Conservation (phyloP, 2,888 invertebrate genomes). For the Cremastobaeus sp. region DNA sequence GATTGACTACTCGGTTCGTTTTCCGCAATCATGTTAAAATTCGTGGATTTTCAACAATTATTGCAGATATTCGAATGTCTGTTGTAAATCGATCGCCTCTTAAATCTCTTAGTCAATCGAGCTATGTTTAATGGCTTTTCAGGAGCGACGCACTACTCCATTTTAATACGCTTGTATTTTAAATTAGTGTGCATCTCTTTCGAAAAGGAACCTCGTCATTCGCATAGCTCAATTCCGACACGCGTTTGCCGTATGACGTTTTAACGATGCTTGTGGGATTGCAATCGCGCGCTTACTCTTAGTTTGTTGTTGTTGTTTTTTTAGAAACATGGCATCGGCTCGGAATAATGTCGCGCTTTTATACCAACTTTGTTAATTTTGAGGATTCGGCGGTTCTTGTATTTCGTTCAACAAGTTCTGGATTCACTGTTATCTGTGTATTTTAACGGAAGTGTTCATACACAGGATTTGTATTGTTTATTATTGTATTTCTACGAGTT, state of each 20-base stretch:
- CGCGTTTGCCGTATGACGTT: conserved; percentile 16
- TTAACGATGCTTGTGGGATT: conserved; percentile 30
- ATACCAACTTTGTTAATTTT: background rate
- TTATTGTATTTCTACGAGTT: conserved; percentile 5
- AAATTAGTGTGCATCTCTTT: conserved; percentile 15
- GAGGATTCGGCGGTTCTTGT: background rate
- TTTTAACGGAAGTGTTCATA: conserved; percentile 3
- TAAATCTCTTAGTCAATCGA: too few species aligned
- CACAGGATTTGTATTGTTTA: conserved; percentile 1
- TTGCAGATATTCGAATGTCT: background rate
- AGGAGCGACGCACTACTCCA: too few species aligned
- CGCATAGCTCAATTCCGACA: conserved; percentile 3
- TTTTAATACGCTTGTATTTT: background rate
- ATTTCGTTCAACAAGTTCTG: background rate
- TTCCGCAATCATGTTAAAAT: background rate
- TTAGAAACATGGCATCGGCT: too few species aligned
- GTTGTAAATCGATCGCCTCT: background rate
- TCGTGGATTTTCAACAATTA: background rate
- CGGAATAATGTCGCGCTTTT: conserved; percentile 8
- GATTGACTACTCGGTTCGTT: background rate
- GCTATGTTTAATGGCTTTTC: too few species aligned
- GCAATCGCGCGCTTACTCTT: background rate
- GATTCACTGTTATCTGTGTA: conserved; percentile 12
- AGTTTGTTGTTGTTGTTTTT: too few species aligned
- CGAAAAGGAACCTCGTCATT: conserved; percentile 20